phyloP scores from a whole-genome alignment of 2,888 invertebrate genomes.

The Ecdyonurus torrentis region DNA sequence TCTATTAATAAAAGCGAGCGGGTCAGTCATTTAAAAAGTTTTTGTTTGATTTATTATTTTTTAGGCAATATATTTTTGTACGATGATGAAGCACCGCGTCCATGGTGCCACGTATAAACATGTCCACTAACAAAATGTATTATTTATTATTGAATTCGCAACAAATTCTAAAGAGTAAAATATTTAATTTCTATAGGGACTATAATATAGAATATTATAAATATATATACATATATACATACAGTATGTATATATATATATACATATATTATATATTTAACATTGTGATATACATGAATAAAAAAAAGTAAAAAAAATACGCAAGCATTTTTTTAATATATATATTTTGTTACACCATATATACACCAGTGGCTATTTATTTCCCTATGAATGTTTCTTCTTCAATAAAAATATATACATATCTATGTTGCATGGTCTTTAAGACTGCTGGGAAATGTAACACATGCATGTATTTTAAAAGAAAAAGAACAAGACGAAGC shows the following conservation, averaged over 20 bases:
- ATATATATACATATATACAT: no score
- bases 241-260: no score
- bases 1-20: background rate
- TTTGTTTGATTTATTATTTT: background rate
- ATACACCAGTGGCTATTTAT: no score
- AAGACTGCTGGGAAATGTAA: background rate
- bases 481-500: no score
- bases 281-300: no score
- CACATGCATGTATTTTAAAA: background rate
- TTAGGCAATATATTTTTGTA: background rate
- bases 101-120: background rate
- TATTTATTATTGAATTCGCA: background rate
- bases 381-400: no score
- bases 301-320: no score
- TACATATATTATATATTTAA: no score
- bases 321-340: no score
- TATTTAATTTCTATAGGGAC: background rate
- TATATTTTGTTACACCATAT: no score
- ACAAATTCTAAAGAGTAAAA: background rate
- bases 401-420: background rate
- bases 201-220: background rate
- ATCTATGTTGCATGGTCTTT: background rate
- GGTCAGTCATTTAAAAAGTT: background rate
- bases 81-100: background rate
- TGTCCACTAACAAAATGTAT: background rate